Evolutionary conservation across 1,140 invertebrate species (phyloP).

Genomic region (Brachionus calyciflorus): DNA sequence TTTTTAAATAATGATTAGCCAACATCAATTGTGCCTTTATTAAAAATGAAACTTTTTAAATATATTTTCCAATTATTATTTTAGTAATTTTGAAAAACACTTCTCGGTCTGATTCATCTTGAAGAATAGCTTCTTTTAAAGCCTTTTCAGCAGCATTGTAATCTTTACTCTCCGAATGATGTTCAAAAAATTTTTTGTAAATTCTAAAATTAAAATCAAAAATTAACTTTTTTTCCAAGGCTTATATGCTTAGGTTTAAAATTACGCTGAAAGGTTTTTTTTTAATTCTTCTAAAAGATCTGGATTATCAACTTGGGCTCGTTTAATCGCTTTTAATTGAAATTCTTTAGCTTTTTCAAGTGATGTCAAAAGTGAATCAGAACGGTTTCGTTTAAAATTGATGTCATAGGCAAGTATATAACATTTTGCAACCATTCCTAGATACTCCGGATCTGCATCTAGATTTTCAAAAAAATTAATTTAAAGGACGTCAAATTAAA

Average conservation of each 20-base stretch:
- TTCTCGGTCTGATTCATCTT: constrained; percentile 73
- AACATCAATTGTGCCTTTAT: constrained; percentile 66
- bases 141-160: constrained; percentile 71
- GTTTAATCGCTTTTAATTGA: constrained; percentile 66
- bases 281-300: constrained; percentile 65
- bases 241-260: constrained; percentile 22
- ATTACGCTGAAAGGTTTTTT: constrained; percentile 63
- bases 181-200: constrained; percentile 69
- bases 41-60: constrained; percentile 45
- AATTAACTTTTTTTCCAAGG: neutral
- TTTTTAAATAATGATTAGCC: constrained; percentile 79
- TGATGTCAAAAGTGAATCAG: constrained; percentile 55
- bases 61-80: neutral
- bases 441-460: constrained; percentile 57
- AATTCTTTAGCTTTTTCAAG: constrained; percentile 60
- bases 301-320: constrained; percentile 66
- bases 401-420: constrained; percentile 69
- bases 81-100: constrained; percentile 57
- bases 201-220: constrained; percentile 60
- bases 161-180: constrained; percentile 66
- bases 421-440: constrained; percentile 68
- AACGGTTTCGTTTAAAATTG: constrained; percentile 63
- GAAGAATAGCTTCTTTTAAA: constrained; percentile 79
- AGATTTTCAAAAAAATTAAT: neutral
- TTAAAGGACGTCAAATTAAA: neutral